Percentiles rank a stretch among this genome's conserved stretches.
phyloP scores from a whole-genome alignment of 2,797 vertebrate genomes.

The Coregonus sp. region DNA sequence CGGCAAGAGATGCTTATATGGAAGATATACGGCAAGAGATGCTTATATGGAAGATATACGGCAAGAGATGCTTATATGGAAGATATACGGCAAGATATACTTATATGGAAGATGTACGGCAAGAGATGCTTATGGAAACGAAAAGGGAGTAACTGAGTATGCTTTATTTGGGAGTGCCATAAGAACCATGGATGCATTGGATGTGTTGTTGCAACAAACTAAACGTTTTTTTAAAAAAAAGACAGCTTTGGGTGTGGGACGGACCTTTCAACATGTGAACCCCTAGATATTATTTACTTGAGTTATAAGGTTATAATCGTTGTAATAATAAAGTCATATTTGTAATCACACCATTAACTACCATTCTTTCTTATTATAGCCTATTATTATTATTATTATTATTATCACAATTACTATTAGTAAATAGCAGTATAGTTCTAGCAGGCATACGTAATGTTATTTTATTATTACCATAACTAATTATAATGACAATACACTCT shows the following conservation, averaged over 20 bases:
- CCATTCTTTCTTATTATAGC: background rate
- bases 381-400: too few relatives aligned
- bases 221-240: too few relatives aligned
- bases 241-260: background rate
- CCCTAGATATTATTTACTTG: background rate
- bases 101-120: background rate
- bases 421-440: too few relatives aligned
- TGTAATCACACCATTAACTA: background rate
- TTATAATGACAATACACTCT: too few relatives aligned
- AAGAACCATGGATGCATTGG: background rate
- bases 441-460: too few relatives aligned
- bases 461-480: too few relatives aligned
- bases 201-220: background rate
- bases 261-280: background rate
- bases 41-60: background rate
- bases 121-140: background rate
- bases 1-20: background rate
- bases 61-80: too few relatives aligned
- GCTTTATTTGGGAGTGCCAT: background rate
- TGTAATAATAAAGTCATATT: background rate
- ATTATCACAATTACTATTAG: too few relatives aligned
- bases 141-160: background rate
- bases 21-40: background rate
- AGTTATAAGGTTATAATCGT: background rate
- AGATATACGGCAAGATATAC: too few relatives aligned